Conservation (phyloP, 2,113 vertebrate genomes). For the Isurus oxyrinchus region DNA sequence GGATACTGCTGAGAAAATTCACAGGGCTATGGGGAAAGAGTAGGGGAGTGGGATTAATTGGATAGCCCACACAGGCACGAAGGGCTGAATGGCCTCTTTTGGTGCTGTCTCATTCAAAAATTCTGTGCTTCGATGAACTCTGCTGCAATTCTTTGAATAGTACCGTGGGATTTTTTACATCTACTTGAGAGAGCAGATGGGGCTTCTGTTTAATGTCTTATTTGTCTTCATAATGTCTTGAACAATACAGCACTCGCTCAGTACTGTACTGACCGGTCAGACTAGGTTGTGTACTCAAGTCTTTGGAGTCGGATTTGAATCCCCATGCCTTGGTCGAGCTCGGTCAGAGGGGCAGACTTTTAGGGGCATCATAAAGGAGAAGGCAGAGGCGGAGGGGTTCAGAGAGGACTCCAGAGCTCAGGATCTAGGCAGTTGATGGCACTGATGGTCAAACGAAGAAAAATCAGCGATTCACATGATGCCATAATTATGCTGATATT, state of each 20-base stretch:
- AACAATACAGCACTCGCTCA: background rate
- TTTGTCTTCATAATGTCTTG: no score
- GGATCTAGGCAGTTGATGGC: no score
- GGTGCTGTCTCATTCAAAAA: background rate
- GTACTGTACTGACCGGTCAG: background rate
- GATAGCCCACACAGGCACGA: no score
- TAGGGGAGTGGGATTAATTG: no score
- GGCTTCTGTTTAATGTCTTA: background rate
- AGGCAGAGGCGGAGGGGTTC: background rate
- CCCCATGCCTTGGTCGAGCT: background rate
- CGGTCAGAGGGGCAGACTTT: background rate
- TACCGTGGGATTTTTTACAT: background rate
- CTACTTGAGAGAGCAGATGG: no score
- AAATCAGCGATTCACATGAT: no score
- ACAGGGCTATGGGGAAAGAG: no score
- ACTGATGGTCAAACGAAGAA: no score
- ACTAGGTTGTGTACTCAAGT: background rate
- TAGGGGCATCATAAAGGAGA: background rate
- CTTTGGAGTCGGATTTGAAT: background rate
- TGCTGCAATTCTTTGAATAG: background rate
- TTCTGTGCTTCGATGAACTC: background rate
- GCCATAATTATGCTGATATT: no score
- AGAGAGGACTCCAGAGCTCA: no score
- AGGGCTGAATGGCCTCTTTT: background rate
- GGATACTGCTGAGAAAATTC: background rate